Base-by-base conservation (phyloP, 1,140 invertebrate genomes). In the Cylas formicarius region DNA sequence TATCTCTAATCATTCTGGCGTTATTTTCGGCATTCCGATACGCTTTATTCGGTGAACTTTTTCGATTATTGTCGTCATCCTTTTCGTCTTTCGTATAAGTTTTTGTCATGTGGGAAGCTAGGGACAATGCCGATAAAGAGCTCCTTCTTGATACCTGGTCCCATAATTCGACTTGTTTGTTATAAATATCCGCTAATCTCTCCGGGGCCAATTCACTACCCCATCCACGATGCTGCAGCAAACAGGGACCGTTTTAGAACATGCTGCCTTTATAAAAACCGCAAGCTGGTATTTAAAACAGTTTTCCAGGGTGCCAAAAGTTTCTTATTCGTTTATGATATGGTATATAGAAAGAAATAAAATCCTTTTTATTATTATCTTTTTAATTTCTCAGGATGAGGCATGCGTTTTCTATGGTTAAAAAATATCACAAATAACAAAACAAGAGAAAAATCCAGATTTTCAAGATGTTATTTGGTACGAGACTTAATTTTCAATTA, bases 111-210 rank as follows among this genome's bases (percentile, higher is more conserved):
- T 48, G 46, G 58, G 86, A 84, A 67, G 86, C 87, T 63, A 92
- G 76, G 54, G 86, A 88, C 61, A 92, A 74, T 54, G 88, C 87
- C 60, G 86, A 86, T 61, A 91, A 76, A 54, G 86, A 88, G 66
- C 84, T 86, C 63, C 87, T 76, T 65, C 81, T 77, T 57, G 86
- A 87, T 46, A 90, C 87, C 71, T 87, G 85, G 72, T 90, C 86
- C 86, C 87, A 90, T 52, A 90, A 73, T 60, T 86, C 82, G 66
- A 80, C 74, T 70, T 86, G 82, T 66, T 84, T 84, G 69, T 81
- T 82, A 69, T 84, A 85, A 59, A 85, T 69, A 62, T 82, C 77
- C 45, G 76, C 73, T 62, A 82, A 71, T 66, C 85, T 81, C 58
- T 88, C 82, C 35, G 84, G 80, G 56, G 84, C 81, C 58, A 90